Base-by-base conservation (phyloP, 2,797 vertebrate species). In the Neomorphus geoffroyi region DNA sequence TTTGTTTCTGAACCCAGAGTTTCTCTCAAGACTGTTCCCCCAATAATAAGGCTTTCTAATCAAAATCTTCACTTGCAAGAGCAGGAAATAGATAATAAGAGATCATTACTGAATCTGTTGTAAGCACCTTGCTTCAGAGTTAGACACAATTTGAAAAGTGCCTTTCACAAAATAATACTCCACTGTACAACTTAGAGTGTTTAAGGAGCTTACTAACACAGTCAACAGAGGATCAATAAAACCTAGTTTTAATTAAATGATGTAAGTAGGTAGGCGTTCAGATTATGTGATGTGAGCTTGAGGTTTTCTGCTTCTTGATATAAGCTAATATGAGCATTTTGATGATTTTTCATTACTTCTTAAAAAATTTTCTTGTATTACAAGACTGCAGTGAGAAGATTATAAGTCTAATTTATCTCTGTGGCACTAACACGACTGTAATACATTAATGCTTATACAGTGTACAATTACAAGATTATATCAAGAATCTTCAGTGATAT, bases 231-330 rank as follows among this genome's bases (percentile, higher is more conserved):
- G 35, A 70, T 22, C 1, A 35, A 46, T 28, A 64, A 86, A 66
- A 18, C 41, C 66, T 39, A 81, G 10, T 75, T 87, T 62, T 60
- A 54, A 13, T 62, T 69, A 64, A 28, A 33, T 70, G 32, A 48
- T 37, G n/a, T 58, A 91, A 66, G 48, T 27, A 88, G 13, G 11
- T 93, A 50, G 14, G 37, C 46, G 15, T 71, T 75, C 62, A 69
- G 27, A 9, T 23, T 18, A 65, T 28, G 16, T 3, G 33, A 30
- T 0, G 0, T 71, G 18, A 86, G 11, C 33, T 69, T 2, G 5
- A 86, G 10, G 11, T 74, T 18, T 78, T 86, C 22, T 27, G 2
- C 30, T 83, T 58, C 27, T 82, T 66, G 11, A 74, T 21, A 30
- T n/a, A 21, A 71, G 9, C 33, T 57, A 64, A 7, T 37, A 12